These are phyloP conservation scores for Stegodyphus mimosarum DNA, from an alignment of 1,140 invertebrate genomes.

Conservation along the genomic window DNA sequence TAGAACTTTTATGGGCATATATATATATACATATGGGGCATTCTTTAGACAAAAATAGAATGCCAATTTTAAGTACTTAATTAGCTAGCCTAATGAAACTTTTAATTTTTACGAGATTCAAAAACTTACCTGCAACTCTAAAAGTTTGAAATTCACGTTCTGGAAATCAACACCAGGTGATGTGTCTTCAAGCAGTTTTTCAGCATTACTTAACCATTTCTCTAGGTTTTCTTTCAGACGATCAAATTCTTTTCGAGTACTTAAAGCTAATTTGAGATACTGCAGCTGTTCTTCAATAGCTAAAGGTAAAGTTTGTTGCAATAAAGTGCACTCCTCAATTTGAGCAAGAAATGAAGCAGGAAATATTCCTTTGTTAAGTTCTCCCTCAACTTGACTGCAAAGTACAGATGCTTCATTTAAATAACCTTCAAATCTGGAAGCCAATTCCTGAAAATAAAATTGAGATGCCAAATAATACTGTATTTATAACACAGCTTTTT, in stretches of 20 bases:
- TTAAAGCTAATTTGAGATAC: conserved; percentile 60
- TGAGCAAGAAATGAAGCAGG: conserved; percentile 83
- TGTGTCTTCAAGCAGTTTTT: conserved; percentile 79
- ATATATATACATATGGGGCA: too few species aligned
- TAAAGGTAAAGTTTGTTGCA: conserved; percentile 80
- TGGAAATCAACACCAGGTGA: conserved; percentile 89
- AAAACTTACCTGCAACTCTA: conserved; percentile 80
- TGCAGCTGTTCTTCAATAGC: conserved; percentile 80
- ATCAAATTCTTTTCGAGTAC: conserved; percentile 39
- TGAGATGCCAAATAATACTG: too few species aligned
- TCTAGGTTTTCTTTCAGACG: conserved; percentile 17
- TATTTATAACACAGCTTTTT: too few species aligned
- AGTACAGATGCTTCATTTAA: conserved; percentile 77
- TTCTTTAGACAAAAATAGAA: background rate
- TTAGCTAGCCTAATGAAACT: too few species aligned
- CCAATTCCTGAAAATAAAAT: conserved; percentile 68
- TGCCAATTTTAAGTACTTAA: background rate
- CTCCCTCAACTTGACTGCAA: conserved; percentile 71
- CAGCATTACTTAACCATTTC: conserved; percentile 86
- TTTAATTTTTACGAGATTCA: too few species aligned
- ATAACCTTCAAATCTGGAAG: conserved; percentile 75
- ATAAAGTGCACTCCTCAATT: conserved; percentile 82
- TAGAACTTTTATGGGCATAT: too few species aligned
- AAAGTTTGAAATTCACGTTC: conserved; percentile 82
- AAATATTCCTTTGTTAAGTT: conserved; percentile 74